Evolutionary conservation across 2,113 vertebrate species (phyloP).

Genomic region (Chionodraco myersi): DNA sequence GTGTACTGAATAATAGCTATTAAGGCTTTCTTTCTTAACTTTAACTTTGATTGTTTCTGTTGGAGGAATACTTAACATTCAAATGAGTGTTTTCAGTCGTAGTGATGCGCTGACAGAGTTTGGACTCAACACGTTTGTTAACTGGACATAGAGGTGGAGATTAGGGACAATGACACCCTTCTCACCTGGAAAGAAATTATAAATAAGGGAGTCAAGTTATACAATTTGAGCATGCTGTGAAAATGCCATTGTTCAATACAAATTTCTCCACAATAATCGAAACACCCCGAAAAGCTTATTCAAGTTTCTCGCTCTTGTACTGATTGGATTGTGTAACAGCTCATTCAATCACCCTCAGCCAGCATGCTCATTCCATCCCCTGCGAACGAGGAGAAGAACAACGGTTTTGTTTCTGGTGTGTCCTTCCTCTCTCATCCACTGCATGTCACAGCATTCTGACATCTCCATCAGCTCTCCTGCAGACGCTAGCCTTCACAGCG

Average conservation of each 20-base stretch:
- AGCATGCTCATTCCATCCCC: background rate
- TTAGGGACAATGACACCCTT: too few relatives aligned
- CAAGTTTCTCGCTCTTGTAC: background rate
- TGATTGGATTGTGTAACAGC: background rate
- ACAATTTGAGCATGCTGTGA: background rate
- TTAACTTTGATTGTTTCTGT: background rate
- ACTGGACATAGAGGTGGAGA: too few relatives aligned
- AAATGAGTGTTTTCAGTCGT: background rate
- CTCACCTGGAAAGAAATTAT: too few relatives aligned
- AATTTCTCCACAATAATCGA: background rate
- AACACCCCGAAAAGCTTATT: background rate
- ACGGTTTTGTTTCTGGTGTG: background rate
- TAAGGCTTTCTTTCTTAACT: background rate
- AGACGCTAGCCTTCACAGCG: slow-evolving; percentile 1
- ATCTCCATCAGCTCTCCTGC: too few relatives aligned
- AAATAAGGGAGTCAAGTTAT: background rate
- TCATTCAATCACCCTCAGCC: too few relatives aligned
- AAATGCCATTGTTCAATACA: too few relatives aligned
- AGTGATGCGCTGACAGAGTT: background rate
- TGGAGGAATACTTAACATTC: background rate
- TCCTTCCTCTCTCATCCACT: slow-evolving; percentile 14
- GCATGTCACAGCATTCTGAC: slow-evolving; percentile 1
- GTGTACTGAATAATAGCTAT: background rate
- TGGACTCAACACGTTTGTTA: background rate
- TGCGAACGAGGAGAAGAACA: background rate